Base-by-base conservation (phyloP, 30 jellyfish, hydroid and myxozoan species). In the Hydra vulgaris region DNA sequence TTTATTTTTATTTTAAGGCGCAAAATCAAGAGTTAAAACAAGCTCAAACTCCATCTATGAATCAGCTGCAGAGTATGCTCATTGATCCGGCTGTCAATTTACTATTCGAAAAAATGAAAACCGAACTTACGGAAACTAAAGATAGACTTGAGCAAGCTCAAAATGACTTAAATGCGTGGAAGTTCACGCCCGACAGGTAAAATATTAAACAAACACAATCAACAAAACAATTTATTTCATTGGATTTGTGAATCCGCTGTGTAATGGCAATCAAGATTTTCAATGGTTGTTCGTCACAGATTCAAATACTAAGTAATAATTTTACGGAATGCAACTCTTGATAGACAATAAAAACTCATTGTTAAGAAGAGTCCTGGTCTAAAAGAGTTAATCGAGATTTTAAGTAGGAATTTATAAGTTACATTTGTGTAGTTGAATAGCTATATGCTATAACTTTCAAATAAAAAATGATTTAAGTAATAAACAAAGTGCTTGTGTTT, bases 111-210 rank as follows among this genome's bases (percentile, higher is more conserved):
- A 92, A 84, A 82, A 92, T 92, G 98, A 92, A 87, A 92, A 80
- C 94, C 25, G 98, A 92, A 87, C 94, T 92, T 55, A 90, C 95
- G 25, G 98, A 92, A 22, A 82, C 96, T 15, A 92, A 92, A 79
- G 96, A 92, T 78, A 92, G 94, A 74, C 88, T 92, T 76, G 98
- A 92, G 81, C 98, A 92, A 81, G 98, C 98, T 40, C 98, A 92
- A 82, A 92, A 87, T 84, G 98, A 92, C 84, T 87, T 92, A 87
- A 92, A 84, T 80, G 98, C 98, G 7, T 92, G 98, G 98, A 92
- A 92, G 77, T 92, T 92, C 95, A 92, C 98, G 20, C 96, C 98
- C 21, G 98, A 92, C 91, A 92, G 98, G 98, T 92, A 80, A 80
- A 80, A 40, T 23, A 74, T 74, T 74, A 74, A 74, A 74, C 61